Conservation (phyloP, 53 echinoderm and acorn worm species). For the Patiria pectinifera region DNA sequence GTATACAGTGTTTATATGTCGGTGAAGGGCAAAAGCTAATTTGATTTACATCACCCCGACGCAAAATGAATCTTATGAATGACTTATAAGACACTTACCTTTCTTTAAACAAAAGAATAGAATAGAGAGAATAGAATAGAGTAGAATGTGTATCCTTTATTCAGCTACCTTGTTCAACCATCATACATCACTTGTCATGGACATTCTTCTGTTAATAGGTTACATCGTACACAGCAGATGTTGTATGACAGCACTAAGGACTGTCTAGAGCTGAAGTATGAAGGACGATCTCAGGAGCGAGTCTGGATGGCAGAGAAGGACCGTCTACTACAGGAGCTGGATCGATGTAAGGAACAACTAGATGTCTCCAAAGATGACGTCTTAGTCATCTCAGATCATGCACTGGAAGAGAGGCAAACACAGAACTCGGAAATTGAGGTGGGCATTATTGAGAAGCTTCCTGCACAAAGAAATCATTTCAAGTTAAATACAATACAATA, state of each 20-base stretch:
- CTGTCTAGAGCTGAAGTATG: conserved; percentile 94
- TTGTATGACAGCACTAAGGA: conserved; percentile 97
- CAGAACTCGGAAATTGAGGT: conserved; percentile 96
- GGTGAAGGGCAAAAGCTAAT: no score
- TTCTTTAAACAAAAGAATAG: no score
- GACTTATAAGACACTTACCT: no score
- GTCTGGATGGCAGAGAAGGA: conserved; percentile 99
- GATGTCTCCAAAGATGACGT: conserved; percentile 94
- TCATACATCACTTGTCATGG: background rate
- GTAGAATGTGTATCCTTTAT: background rate
- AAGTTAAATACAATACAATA: no score
- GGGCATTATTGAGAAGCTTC: background rate
- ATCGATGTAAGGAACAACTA: conserved; percentile 91
- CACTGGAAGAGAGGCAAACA: conserved; percentile 82
- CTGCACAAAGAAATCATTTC: background rate
- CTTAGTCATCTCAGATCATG: conserved; percentile 82
- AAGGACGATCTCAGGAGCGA: conserved; percentile 85
- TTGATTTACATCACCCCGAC: no score
- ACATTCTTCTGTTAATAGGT: conserved; percentile 44
- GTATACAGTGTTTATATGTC: no score
- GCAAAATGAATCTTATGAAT: no score
- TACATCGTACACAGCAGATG: conserved; percentile 95
- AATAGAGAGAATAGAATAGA: no score
- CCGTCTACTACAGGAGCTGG: conserved; percentile 84
- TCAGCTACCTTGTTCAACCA: background rate